Evolutionary conservation across 2,113 vertebrate genomes (phyloP).

Genomic region (Pomatostomus ruficeps): DNA sequence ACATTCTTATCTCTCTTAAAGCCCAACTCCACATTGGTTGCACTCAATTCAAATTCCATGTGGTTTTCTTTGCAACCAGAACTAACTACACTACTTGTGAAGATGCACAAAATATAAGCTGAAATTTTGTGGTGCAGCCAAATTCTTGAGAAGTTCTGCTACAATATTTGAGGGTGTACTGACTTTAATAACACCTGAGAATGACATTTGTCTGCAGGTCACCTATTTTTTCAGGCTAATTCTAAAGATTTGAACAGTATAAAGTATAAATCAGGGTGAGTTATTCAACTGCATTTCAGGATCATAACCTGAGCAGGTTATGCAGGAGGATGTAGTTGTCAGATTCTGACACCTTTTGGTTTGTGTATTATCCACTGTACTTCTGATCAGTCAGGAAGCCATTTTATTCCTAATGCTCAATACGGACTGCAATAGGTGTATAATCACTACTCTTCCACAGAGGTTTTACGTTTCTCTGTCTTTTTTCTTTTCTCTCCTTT

Average conservation of each 20-base stretch:
- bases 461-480: neutral
- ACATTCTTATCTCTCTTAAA: conserved; percentile 4
- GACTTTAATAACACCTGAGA: neutral
- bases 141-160: neutral
- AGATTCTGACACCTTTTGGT: neutral
- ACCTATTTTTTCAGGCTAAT: neutral
- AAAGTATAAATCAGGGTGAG: neutral
- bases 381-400: neutral
- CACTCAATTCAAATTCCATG: neutral
- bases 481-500: neutral
- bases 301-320: neutral
- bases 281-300: neutral
- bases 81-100: neutral
- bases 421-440: neutral
- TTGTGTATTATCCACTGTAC: neutral
- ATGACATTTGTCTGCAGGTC: neutral
- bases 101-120: neutral
- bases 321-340: neutral
- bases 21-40: neutral
- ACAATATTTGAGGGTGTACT: neutral
- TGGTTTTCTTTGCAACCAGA: neutral
- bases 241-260: neutral
- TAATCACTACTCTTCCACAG: neutral
- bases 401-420: neutral
- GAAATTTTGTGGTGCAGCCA: neutral